Evolutionary conservation across 2,797 vertebrate genomes (phyloP), one percentile per base, ranked within the genome.

Genomic region (Triplophysa bombifrons): DNA sequence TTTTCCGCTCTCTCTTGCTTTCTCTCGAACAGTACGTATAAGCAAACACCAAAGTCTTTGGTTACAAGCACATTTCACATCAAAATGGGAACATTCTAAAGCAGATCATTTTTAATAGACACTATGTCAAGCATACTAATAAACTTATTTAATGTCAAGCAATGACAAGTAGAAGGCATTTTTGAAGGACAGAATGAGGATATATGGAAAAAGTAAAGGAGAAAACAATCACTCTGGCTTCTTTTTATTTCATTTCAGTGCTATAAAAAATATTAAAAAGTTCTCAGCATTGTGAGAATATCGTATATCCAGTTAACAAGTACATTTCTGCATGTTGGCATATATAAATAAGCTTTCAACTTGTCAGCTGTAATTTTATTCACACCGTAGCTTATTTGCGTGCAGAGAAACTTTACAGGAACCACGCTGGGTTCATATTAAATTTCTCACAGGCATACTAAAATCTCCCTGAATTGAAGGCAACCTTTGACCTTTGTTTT

Each of bases 401-500:
- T 46, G 22, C 16, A 41, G 55, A 60, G 16, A 56, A 56, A 67
- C 51, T 16, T 44, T n/a, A 68, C 7, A 46, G 6, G 3, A 76
- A 27, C 19, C 22, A 46, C 19, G 64, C 51, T n/a, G 63, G 63
- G 9, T 44, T 44, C n/a, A 20, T 10, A 65, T 65, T 6, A n/a
- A 20, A 65, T 20, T 65, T 65, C 16, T 76, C 4, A 34, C 65
- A 19, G 14, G 41, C 44, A 48, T 25, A 58, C 20, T 30, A 65
- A 55, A 4, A 44, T 72, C 48, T 67, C 17, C 17, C 19, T 46
- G 10, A 72, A 48, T 20, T 20, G 56, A 20, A 25, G 20, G 4
- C 34, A 44, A 69, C 44, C 2, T 67, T 12, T 55, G 44, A 66
- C 51, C 50, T 74, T 66, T 48, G 16, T 58, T 71, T 66, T 67